Base-by-base conservation (phyloP, 2,888 invertebrate genomes). In the Mycalesis mineus region DNA sequence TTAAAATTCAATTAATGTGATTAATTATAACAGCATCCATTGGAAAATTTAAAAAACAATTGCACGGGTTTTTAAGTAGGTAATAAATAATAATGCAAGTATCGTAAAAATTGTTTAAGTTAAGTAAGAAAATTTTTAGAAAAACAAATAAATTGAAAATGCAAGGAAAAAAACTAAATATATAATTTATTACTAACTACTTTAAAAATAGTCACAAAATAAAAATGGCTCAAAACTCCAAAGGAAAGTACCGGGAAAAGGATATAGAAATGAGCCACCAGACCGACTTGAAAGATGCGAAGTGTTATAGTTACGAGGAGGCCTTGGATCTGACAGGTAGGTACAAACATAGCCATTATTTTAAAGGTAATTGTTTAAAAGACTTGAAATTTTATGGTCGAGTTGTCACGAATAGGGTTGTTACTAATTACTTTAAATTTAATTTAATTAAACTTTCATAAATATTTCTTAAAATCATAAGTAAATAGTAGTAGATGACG, bases 261-360 rank as follows among this genome's bases (percentile, higher is more conserved):
- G 55, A 60, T 28, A 15, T 68, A 2, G 69, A 69, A 52, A 62
- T 69, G 65, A 61, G 44, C 22, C 58, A 50, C 1, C 57, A 53
- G 14, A 41, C 33, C n/a, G 58, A 60, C 36, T 49, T 44, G 2
- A 53, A 52, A 39, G 37, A 50, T 17, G 62, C 55, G 36, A 61
- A 60, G 59, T 57, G 61, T 41, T 62, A 64, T 29, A 55, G 61
- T 28, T 77, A 77, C 17, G 77, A 77, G 48, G 74, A 77, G 41
- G 77, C 77, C 0, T 53, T 77, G 58, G 74, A 74, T 56, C 59
- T 77, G 40, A 70, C 75, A 33, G 77, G 77, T 77, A 61, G 29
- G 22, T 31, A 2, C 39, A 39, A 14, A 13, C 31, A 15, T n/a
- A 7, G 14, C 8, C 14, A 31, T 29, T 45, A 31, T 45, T 45